Evolutionary conservation across 2,113 vertebrate genomes (phyloP).

Genomic region (Peromyscus maniculatus): DNA sequence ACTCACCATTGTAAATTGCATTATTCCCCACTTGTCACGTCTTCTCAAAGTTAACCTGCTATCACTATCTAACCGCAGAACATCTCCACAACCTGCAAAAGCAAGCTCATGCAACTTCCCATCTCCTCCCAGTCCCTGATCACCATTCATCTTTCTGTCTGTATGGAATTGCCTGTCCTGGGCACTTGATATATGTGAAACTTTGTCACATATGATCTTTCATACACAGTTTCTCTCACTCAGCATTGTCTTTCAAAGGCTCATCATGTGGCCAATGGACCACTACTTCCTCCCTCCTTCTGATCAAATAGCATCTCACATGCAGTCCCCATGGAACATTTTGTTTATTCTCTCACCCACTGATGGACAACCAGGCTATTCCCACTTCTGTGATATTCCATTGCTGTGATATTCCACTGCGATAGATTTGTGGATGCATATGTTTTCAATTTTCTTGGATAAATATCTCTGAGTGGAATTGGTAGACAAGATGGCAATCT

Average conservation of each 20-base stretch:
- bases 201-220: background rate
- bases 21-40: background rate
- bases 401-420: background rate
- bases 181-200: background rate
- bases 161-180: background rate
- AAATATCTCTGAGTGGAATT: background rate
- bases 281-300: background rate
- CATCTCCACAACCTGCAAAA: background rate
- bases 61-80: background rate
- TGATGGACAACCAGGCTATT: background rate
- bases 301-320: background rate
- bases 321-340: background rate
- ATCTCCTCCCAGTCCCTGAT: background rate
- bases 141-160: background rate
- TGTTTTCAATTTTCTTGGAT: slow-evolving; percentile 49
- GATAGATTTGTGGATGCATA: background rate
- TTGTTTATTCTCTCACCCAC: background rate
- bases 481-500: background rate
- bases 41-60: background rate
- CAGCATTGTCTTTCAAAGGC: background rate
- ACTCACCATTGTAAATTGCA: background rate
- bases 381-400: background rate
- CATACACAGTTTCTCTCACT: background rate
- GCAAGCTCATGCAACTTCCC: background rate
- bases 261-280: accelerated